Conservation (phyloP, 2,888 invertebrate species). For the Timema cristinae region DNA sequence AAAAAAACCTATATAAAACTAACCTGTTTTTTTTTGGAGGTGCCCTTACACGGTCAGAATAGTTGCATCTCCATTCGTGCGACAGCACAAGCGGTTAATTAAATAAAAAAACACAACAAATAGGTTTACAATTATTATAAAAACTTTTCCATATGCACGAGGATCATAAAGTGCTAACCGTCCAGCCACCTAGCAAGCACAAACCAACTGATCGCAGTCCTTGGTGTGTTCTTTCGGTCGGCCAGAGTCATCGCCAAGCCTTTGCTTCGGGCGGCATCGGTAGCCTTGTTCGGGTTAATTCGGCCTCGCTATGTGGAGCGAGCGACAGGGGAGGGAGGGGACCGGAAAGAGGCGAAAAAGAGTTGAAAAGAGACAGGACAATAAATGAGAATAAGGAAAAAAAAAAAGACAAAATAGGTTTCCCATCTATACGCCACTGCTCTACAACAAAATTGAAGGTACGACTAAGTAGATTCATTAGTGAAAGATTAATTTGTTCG, state of each 20-base stretch:
- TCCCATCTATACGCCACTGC: constrained; percentile 23
- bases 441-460: constrained; percentile 25
- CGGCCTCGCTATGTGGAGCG: constrained; percentile 20
- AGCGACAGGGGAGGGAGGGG: constrained; percentile 20
- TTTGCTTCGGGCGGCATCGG: constrained; percentile 28
- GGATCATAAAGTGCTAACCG: constrained; percentile 19
- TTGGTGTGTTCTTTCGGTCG: background rate
- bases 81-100: background rate
- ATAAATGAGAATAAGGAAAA: constrained; percentile 14
- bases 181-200: constrained; percentile 29
- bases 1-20: background rate
- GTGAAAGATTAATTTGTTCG: constrained; percentile 24
- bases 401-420: constrained; percentile 23
- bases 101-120: too few species aligned
- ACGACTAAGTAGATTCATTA: constrained; percentile 23
- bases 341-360: constrained; percentile 1
- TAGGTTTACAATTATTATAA: background rate
- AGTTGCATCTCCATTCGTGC: background rate
- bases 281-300: constrained; percentile 27
- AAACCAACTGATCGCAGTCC: constrained; percentile 29
- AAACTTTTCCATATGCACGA: constrained; percentile 1
- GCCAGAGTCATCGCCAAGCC: constrained; percentile 28
- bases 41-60: constrained; percentile 5
- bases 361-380: constrained; percentile 13
- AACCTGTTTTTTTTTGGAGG: constrained; percentile 10